These are phyloP conservation scores for Dorcus hopei DNA, from an alignment of 2,888 invertebrate genomes.

Conservation along the genomic window DNA sequence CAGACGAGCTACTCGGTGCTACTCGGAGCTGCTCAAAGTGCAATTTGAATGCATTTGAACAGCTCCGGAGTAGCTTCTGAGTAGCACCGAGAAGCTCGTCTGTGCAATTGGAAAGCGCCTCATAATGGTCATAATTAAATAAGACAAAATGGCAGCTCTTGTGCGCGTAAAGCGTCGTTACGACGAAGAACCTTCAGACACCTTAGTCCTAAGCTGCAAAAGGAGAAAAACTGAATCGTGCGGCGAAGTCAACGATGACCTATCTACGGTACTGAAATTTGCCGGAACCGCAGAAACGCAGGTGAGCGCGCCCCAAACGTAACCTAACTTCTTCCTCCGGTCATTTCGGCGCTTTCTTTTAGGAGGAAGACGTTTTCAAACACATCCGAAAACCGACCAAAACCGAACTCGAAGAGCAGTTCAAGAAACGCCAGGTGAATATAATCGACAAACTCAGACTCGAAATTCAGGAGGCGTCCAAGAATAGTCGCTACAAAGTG, in stretches of 20 bases:
- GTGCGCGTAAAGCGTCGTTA: constrained; percentile 70
- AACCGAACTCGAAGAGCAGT: constrained; percentile 50
- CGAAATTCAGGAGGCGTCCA: constrained; percentile 49
- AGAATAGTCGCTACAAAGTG: constrained; percentile 58
- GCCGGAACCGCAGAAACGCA: constrained; percentile 68
- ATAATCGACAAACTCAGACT: constrained; percentile 49
- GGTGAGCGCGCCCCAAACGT: constrained; percentile 46
- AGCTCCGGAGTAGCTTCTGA: too few species aligned
- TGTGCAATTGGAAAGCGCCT: too few species aligned
- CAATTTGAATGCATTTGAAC: too few species aligned
- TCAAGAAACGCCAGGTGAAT: constrained; percentile 51
- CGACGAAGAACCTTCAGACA: constrained; percentile 68
- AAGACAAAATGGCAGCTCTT: constrained; percentile 56
- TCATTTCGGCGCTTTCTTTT: constrained; percentile 13
- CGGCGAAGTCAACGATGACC: constrained; percentile 43
- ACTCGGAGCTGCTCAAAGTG: too few species aligned
- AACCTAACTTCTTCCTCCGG: too few species aligned
- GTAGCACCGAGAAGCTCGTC: too few species aligned
- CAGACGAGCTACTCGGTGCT: too few species aligned
- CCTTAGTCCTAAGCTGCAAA: constrained; percentile 70
- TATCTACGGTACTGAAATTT: constrained; percentile 66
- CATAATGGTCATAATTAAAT: too few species aligned
- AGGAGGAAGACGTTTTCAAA: constrained; percentile 51
- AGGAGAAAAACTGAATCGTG: constrained; percentile 56
- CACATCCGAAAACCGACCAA: constrained; percentile 52